These are phyloP conservation scores for Luscinia megarhynchos DNA, from an alignment of 2,797 vertebrate species.

Conservation along the genomic window DNA sequence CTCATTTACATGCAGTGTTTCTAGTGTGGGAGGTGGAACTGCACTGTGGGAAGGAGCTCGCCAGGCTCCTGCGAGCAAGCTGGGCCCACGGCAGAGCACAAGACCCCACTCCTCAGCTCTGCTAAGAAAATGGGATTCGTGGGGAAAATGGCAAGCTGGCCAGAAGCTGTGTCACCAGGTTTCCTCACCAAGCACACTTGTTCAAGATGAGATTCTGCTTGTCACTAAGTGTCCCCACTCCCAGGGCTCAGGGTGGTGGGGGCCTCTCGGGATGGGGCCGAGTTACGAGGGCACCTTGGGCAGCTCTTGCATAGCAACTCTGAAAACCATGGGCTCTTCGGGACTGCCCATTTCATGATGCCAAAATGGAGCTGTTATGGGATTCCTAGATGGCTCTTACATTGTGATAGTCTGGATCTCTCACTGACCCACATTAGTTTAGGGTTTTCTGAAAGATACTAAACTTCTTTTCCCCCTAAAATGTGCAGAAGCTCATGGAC, in stretches of 20 bases:
- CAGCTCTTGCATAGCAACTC: neutral
- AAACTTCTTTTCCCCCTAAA: neutral
- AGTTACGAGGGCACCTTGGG: neutral
- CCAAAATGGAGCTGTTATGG: neutral
- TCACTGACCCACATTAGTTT: neutral
- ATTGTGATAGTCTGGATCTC: neutral
- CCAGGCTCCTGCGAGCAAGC: fast-evolving
- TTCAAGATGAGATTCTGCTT: neutral
- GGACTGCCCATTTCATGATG: neutral
- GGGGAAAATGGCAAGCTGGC: fast-evolving
- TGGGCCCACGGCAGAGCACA: fast-evolving
- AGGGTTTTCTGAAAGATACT: neutral
- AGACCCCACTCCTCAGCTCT: neutral
- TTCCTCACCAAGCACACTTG: neutral
- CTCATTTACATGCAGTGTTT: neutral
- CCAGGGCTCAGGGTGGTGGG: neutral
- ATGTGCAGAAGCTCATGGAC: neutral
- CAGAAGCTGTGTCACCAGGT: neutral
- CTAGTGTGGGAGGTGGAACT: neutral
- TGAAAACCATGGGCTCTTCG: neutral
- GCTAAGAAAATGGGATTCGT: neutral
- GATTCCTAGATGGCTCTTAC: neutral
- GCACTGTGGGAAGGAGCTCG: fast-evolving
- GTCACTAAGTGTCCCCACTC: fast-evolving
- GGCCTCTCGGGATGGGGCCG: fast-evolving